phyloP scores from a whole-genome alignment of 1,140 invertebrate species.

The Reticulitermes speratus region DNA sequence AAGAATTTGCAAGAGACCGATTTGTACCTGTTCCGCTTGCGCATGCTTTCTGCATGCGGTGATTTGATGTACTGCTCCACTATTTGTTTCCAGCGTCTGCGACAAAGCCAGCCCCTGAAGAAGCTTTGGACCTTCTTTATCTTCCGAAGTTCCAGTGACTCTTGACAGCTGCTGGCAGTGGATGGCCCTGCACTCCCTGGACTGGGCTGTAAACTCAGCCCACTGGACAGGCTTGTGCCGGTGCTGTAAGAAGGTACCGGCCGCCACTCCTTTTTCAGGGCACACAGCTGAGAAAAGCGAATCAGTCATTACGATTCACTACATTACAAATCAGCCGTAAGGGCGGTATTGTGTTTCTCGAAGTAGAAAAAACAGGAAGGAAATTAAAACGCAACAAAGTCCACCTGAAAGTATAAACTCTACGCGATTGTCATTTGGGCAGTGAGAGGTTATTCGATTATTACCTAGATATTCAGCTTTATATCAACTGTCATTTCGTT shows the following conservation, averaged over 20 bases:
- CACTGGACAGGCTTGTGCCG: constrained; percentile 45
- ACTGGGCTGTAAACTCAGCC: constrained; percentile 34
- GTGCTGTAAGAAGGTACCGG: constrained; percentile 47
- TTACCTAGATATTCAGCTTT: too few relatives aligned
- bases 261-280: constrained; percentile 76
- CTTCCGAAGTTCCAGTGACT: constrained; percentile 75
- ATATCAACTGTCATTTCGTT: too few relatives aligned
- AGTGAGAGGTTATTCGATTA: too few relatives aligned
- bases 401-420: too few relatives aligned
- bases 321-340: too few relatives aligned
- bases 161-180: constrained; percentile 41
- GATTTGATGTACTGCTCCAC: constrained; percentile 95
- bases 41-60: constrained; percentile 91
- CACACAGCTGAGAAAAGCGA: constrained; percentile 61
- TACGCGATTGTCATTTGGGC: too few relatives aligned
- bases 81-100: constrained; percentile 93
- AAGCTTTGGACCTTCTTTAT: constrained; percentile 96
- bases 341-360: too few relatives aligned
- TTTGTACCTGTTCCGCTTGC: constrained; percentile 83
- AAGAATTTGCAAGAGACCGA: not conserved
- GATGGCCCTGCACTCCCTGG: constrained; percentile 36
- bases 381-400: too few relatives aligned
- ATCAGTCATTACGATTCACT: too few relatives aligned
- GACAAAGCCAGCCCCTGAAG: constrained; percentile 90
- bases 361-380: too few relatives aligned